phyloP scores from a whole-genome alignment of 2,888 invertebrate genomes.

The Eupeodes latifasciatus region DNA sequence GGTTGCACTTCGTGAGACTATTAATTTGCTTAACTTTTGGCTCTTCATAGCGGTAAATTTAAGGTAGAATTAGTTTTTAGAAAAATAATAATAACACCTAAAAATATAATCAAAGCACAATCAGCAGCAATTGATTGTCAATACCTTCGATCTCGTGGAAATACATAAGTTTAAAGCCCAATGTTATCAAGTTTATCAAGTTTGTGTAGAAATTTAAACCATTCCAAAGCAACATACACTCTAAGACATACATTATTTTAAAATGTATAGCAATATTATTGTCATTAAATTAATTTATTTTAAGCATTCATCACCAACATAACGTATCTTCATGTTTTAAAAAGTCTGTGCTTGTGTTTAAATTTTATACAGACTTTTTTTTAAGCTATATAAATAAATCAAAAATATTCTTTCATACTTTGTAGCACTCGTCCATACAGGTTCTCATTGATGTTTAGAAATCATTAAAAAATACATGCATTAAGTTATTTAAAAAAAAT shows the following conservation, averaged over 20 bases:
- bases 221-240: too few relatives aligned
- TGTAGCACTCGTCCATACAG: background rate
- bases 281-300: background rate
- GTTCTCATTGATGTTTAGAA: too few relatives aligned
- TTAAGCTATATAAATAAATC: too few relatives aligned
- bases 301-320: background rate
- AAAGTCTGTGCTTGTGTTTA: constrained; percentile 19
- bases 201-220: too few relatives aligned
- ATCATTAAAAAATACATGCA: background rate
- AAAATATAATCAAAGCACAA: background rate
- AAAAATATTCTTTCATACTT: background rate
- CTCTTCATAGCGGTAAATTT: too few relatives aligned
- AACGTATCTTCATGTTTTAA: background rate
- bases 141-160: too few relatives aligned
- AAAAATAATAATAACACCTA: background rate
- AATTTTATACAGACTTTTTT: constrained; percentile 17
- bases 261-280: too few relatives aligned
- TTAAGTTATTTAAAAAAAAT: background rate
- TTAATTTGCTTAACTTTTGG: background rate
- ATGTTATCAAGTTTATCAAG: too few relatives aligned
- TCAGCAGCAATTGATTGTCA: too few relatives aligned
- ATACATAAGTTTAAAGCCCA: too few relatives aligned
- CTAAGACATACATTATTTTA: too few relatives aligned
- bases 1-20: background rate
- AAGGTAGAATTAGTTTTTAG: too few relatives aligned